phyloP scores from a whole-genome alignment of 2,797 vertebrate genomes.

The Tolypeutes matacus region DNA sequence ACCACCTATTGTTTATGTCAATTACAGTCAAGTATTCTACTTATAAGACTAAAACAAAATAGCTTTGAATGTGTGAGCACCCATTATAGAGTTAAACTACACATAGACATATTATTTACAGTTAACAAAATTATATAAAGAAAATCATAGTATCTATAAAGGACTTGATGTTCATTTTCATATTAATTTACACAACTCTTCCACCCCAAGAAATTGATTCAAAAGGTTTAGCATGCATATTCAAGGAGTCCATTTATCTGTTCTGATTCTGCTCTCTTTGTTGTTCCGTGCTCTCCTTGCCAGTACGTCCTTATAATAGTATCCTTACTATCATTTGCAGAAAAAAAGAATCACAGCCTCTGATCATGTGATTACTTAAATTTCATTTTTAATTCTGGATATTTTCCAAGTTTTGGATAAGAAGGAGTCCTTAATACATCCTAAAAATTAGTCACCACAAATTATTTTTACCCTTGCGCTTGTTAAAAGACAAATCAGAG shows the following conservation, averaged over 20 bases:
- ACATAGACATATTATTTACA: not conserved
- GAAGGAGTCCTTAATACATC: not conserved
- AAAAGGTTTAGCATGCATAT: not conserved
- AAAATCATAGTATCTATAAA: not conserved
- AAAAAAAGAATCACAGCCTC: not conserved
- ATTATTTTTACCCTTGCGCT: not conserved
- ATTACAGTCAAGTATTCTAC: not conserved
- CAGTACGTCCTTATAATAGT: not conserved
- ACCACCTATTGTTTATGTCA: not conserved
- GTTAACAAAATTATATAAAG: not conserved
- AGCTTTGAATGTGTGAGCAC: not conserved
- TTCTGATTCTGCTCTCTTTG: not conserved
- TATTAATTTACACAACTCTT: not conserved
- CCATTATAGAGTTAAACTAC: not conserved
- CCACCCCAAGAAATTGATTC: not conserved
- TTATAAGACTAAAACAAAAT: not conserved
- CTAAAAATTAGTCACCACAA: not conserved
- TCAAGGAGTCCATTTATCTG: not conserved
- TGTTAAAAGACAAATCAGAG: too few species aligned
- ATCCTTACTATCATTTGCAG: not conserved
- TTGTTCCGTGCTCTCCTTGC: not conserved
- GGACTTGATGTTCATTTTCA: not conserved
- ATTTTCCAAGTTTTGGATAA: not conserved
- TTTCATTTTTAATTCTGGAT: constrained; percentile 43
- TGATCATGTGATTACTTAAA: not conserved